Evolutionary conservation across 2,113 vertebrate genomes (phyloP).

Genomic region (Mus spicilegus): DNA sequence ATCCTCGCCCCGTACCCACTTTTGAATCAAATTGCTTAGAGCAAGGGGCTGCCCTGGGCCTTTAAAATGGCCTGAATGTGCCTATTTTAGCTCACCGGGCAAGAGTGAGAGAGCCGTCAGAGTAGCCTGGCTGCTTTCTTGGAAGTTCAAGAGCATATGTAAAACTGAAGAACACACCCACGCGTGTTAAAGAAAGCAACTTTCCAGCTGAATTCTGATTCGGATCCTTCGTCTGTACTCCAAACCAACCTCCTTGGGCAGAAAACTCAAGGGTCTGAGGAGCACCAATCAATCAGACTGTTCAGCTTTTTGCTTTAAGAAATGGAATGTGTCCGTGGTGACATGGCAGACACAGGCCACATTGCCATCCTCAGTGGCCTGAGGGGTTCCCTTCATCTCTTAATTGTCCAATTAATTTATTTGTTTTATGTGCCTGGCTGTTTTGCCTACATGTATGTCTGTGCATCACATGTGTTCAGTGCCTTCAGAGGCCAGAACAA

Average conservation of each 20-base stretch:
- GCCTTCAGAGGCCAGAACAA: not conserved
- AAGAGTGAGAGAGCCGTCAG: not conserved
- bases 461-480: not conserved
- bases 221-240: not conserved
- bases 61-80: not conserved
- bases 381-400: not conserved
- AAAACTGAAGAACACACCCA: not conserved
- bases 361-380: not conserved
- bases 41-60: not conserved
- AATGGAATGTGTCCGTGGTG: not conserved
- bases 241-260: not conserved
- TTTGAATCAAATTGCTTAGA: constrained; percentile 4
- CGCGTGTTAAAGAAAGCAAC: not conserved
- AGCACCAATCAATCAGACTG: not conserved
- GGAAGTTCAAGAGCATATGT: not conserved
- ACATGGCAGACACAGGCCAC: not conserved
- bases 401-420: not conserved
- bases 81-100: not conserved
- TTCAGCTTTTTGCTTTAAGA: not conserved
- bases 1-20: not conserved
- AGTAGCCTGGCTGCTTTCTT: not conserved
- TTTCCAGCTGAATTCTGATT: not conserved
- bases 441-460: not conserved
- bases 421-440: not conserved
- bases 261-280: not conserved